Evolutionary conservation across 2,113 vertebrate genomes (phyloP), one percentile per base, ranked within the genome.

Genomic region (Pseudolaguvia tuberculata): DNA sequence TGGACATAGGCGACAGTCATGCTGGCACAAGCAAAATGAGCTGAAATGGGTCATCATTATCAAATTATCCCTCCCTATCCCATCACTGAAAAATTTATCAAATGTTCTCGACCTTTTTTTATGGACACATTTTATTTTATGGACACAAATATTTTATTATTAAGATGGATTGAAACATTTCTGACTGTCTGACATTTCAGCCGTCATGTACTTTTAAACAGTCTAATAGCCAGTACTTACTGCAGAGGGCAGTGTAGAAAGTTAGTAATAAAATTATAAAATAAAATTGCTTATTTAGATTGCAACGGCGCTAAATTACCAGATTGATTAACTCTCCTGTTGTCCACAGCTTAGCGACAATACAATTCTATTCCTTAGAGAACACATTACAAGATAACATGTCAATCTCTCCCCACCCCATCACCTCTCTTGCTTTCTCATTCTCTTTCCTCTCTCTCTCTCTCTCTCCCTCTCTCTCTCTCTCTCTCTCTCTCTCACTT

Each of bases 311-410:
- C 79, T 79, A 87, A 88, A 89, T 87, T 88, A 87, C 84, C 84
- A 85, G 85, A 89, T 88, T 91, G 88, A 91, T 91, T 90, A 90
- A 89, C 83, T 87, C 87, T 82, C 87, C 84, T 86, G 86, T 87
- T 85, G 87, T 83, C 42, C 72, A 78, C 82, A 84, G 87, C 85
- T 79, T 27, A 72, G 76, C 82, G 84, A 91, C 88, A 89, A 88
- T 89, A 89, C 88, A 70, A 83, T 82, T 84, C 79, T 84, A 77
- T 84, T 84, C 87, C 85, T 84, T 78, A 70, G 87, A 85, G 88
- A 89, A 82, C 82, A 79, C 76, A 84, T 80, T 87, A 85, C 88
- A 85, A 88, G 85, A 85, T 87, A 85, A 85, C 84, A 88, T 29
- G 80, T 87, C 75, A 84, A 79, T 20, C 75, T 70, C 53, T 80